Base-by-base conservation (phyloP, 2,888 invertebrate species). In the Pollenia amentaria region DNA sequence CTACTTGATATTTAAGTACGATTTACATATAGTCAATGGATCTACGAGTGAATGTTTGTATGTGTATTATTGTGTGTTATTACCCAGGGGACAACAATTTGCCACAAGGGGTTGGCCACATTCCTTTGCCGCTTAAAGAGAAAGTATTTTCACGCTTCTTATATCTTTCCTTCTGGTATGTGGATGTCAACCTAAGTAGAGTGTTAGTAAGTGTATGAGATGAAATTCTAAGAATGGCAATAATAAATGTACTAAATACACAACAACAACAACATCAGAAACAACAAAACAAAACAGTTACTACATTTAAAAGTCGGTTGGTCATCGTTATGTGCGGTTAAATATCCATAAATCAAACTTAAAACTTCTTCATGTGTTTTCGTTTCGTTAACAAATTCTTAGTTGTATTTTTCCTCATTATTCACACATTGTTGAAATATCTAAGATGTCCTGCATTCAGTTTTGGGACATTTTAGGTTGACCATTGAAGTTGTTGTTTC, bases 271-370 rank as follows among this genome's bases (percentile, higher is more conserved):
- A 83, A 65, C 48, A 72, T 29, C 38, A 87, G 62, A 4, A 73
- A 38, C 38, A 83, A 65, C 48, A 72, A 44, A 18, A 51, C 57
- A 76, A 44, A 65, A 48, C 75, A 81, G 4, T 40, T 75, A 46
- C 42, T 53, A 76, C 72, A 84, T 77, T 84, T 84, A 81, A 84
- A 84, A 87, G 84, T 87, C 84, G 62, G 77, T 81, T 87, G 87
- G 80, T 77, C 84, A 84, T 80, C 80, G 80, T 84, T 77, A 73
- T 90, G 90, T 92, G 92, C 89, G 92, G 92, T 92, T 92, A 92
- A 92, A 92, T 90, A 90, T 90, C 92, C 92, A 92, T 92, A 92
- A 92, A 92, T 92, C 92, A 92, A 92, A 92, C 64, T 55, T 55
- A 77, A 62, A 76, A 84, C 73, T 87, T 69, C 84, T 84, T 73